phyloP scores from a whole-genome alignment of 2,797 vertebrate species.

The Perodicticus potto region DNA sequence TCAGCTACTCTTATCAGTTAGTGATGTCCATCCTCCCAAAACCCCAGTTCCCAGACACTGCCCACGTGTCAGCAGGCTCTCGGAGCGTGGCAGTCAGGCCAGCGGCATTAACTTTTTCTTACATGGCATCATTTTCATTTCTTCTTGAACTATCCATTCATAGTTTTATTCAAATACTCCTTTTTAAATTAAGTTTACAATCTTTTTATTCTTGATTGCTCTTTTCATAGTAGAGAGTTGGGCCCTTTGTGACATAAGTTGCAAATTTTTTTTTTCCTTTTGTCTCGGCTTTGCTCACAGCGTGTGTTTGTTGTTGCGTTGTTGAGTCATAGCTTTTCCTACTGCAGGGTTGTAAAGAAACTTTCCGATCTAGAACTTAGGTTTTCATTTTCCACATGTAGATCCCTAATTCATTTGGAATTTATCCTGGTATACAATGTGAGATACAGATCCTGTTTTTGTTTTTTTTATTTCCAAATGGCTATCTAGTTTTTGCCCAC shows the following conservation, averaged over 20 bases:
- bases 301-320: slow-evolving; percentile 1
- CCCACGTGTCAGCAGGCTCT: background rate
- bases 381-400: slow-evolving; percentile 32
- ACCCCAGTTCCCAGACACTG: background rate
- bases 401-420: background rate
- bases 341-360: background rate
- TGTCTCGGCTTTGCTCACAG: slow-evolving; percentile 13
- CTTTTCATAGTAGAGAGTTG: slow-evolving; percentile 5
- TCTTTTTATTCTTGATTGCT: slow-evolving; percentile 13
- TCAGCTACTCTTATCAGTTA: background rate
- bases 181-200: background rate
- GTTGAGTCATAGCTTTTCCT: background rate
- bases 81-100: background rate
- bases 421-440: background rate
- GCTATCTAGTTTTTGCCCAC: background rate
- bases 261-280: slow-evolving; percentile 12
- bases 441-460: slow-evolving; percentile 1
- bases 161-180: background rate
- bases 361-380: background rate
- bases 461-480: background rate
- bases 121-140: background rate
- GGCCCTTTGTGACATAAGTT: background rate
- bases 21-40: background rate
- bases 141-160: background rate
- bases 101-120: background rate